Conservation (phyloP, 2,113 vertebrate genomes). For the Argyrosomus japonicus region DNA sequence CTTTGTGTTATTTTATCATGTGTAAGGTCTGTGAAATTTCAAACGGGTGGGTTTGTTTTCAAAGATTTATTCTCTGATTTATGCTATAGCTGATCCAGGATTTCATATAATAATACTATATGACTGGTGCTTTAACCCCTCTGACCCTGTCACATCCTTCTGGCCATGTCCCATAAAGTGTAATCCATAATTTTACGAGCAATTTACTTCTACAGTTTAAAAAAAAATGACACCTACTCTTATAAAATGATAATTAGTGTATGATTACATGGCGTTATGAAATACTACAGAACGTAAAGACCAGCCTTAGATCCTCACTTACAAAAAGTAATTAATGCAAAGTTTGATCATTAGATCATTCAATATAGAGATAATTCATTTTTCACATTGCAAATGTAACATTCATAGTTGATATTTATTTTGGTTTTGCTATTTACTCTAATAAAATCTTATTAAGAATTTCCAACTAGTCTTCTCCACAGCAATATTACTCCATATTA, state of each 20-base stretch:
- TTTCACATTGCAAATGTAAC: neutral
- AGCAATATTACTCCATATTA: neutral
- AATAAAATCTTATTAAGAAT: neutral
- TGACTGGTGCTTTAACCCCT: constrained; percentile 51
- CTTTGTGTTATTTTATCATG: constrained; percentile 27
- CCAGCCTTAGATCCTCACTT: neutral
- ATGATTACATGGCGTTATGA: neutral
- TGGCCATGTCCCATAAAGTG: constrained; percentile 1
- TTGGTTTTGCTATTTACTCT: neutral
- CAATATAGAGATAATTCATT: neutral
- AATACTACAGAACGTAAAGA: neutral
- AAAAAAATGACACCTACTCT: neutral
- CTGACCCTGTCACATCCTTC: constrained; percentile 21
- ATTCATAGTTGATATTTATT: neutral
- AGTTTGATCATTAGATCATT: constrained; percentile 3
- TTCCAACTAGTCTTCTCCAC: neutral
- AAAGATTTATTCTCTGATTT: constrained; percentile 50
- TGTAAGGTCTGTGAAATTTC: constrained; percentile 26
- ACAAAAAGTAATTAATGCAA: neutral
- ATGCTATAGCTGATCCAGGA: constrained; percentile 36
- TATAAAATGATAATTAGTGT: constrained; percentile 10
- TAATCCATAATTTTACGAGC: neutral
- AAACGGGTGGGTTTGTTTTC: constrained; percentile 30
- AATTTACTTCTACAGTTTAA: neutral
- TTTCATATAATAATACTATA: constrained; percentile 39